Evolutionary conservation across 1,140 invertebrate species (phyloP).

Genomic region (Eumaeus atala): DNA sequence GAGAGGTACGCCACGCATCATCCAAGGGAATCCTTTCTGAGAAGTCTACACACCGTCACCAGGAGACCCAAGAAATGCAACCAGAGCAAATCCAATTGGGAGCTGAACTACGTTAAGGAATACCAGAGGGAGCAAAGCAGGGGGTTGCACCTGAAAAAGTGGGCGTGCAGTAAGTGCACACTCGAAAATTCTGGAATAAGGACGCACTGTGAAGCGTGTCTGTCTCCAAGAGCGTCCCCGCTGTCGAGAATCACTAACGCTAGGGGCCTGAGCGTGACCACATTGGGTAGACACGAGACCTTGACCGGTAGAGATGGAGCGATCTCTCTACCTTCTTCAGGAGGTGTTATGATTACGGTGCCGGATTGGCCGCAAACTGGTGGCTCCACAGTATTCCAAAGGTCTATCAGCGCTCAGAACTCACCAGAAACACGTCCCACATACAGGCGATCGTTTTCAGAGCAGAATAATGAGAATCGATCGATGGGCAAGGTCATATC

Average conservation of each 20-base stretch:
- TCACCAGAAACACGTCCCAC: slow-evolving; percentile 73
- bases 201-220: slow-evolving; percentile 81
- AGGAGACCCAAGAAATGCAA: slow-evolving; percentile 56
- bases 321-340: slow-evolving; percentile 54
- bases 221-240: slow-evolving; percentile 57
- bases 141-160: slow-evolving; percentile 68
- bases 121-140: slow-evolving; percentile 63
- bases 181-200: slow-evolving; percentile 80
- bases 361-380: slow-evolving; percentile 61
- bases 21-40: slow-evolving; percentile 56
- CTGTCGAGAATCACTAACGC: slow-evolving; percentile 54
- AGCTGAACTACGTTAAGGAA: slow-evolving; percentile 65
- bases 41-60: slow-evolving; percentile 64
- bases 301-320: slow-evolving; percentile 55
- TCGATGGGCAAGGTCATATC: slow-evolving; percentile 72
- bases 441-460: slow-evolving; percentile 79
- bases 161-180: slow-evolving; percentile 86
- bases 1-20: slow-evolving; percentile 54
- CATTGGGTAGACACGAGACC: slow-evolving; percentile 61
- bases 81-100: slow-evolving; percentile 67
- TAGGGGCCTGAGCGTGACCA: slow-evolving; percentile 61
- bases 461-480: slow-evolving; percentile 68
- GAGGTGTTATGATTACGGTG: slow-evolving; percentile 66
- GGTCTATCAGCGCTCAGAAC: slow-evolving; percentile 66
- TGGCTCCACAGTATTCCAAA: slow-evolving; percentile 69